Percentiles rank a stretch among this genome's conserved stretches.
phyloP scores from a whole-genome alignment of 2,113 vertebrate genomes.

The Erinaceus europaeus region DNA sequence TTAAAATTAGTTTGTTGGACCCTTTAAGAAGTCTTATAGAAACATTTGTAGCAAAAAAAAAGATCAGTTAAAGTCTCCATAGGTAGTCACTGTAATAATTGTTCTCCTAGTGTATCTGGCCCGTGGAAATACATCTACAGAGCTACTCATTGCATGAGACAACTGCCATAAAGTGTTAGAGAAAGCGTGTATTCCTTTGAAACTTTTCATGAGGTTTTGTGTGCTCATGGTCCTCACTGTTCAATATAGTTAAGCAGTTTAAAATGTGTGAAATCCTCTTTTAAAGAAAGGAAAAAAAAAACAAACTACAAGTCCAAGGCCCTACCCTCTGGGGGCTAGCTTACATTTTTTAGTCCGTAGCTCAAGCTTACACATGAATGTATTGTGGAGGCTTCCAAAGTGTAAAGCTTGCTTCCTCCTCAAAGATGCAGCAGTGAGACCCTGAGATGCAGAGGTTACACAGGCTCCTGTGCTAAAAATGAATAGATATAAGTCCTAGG shows the following conservation, averaged over 20 bases:
- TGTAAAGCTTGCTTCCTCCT: not conserved
- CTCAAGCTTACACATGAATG: not conserved
- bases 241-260: not conserved
- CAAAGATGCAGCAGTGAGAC: not conserved
- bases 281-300: not conserved
- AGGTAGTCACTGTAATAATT: not conserved
- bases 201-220: not conserved
- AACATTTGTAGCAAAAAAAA: constrained; percentile 28
- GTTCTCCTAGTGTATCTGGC: not conserved
- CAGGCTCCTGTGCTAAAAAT: too few relatives aligned
- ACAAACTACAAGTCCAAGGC: not conserved
- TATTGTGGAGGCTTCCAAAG: not conserved
- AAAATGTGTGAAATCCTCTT: not conserved
- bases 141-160: not conserved
- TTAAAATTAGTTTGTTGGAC: constrained; percentile 18
- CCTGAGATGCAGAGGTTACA: too few relatives aligned
- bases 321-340: not conserved
- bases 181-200: not conserved
- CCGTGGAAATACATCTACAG: not conserved
- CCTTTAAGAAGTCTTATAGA: constrained; percentile 33
- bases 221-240: not conserved
- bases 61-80: constrained; percentile 17
- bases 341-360: not conserved
- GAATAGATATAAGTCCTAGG: too few relatives aligned
- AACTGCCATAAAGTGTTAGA: not conserved